Conservation (phyloP, 2,888 invertebrate genomes). For the Drosophila hamatofila region DNA sequence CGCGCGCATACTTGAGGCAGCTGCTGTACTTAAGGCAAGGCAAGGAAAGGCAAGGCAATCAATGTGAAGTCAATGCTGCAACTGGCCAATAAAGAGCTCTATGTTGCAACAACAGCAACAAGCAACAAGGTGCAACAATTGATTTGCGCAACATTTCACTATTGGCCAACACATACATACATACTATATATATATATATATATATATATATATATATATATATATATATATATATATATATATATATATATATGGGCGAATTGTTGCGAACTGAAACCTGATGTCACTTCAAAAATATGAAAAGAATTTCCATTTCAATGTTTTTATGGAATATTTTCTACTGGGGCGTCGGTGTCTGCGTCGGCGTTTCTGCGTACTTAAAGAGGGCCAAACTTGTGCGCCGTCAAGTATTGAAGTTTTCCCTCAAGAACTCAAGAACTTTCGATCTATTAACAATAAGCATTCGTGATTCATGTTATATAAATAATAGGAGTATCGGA, state of each 20-base stretch:
- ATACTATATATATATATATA: background rate
- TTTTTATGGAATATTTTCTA: constrained; percentile 1
- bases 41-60: constrained; percentile 6
- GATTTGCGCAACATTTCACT: constrained; percentile 16
- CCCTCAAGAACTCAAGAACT: background rate
- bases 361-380: background rate
- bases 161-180: constrained; percentile 1
- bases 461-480: background rate
- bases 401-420: background rate
- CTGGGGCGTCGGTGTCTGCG: background rate
- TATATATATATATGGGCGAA: constrained; percentile 1
- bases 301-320: background rate
- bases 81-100: constrained; percentile 3
- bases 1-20: background rate
- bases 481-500: background rate
- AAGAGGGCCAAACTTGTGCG: background rate
- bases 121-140: constrained; percentile 12
- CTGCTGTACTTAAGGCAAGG: constrained; percentile 7
- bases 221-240: background rate
- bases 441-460: background rate
- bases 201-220: background rate
- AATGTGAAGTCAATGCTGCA: background rate
- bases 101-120: constrained; percentile 5
- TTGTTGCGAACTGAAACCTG: background rate
- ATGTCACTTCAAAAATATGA: constrained; percentile 2